Conservation (phyloP, 1,140 invertebrate species). For the Penaeus vannamei region DNA sequence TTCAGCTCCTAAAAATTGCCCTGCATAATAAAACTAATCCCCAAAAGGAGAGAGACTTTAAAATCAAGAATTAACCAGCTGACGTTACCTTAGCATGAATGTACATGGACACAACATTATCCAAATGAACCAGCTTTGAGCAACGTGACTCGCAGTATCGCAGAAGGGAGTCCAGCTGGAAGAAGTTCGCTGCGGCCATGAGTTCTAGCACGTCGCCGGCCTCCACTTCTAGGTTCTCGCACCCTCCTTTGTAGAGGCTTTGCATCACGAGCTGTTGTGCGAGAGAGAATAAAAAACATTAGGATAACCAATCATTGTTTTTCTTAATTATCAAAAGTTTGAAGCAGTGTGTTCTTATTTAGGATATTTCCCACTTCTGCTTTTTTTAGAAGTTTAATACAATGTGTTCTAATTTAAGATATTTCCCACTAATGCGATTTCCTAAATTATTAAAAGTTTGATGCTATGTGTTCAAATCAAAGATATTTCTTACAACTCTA, state of each 20-base stretch:
- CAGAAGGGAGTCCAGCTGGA: slow-evolving; percentile 88
- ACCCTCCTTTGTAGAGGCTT: slow-evolving; percentile 90
- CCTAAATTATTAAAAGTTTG: too few relatives aligned
- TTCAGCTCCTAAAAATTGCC: too few relatives aligned
- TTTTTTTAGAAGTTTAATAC: too few relatives aligned
- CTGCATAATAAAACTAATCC: too few relatives aligned
- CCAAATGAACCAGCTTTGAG: slow-evolving; percentile 86
- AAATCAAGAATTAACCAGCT: neutral
- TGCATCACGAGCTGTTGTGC: slow-evolving; percentile 87
- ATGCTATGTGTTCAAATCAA: too few relatives aligned
- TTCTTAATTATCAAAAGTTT: neutral
- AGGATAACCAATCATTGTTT: too few relatives aligned
- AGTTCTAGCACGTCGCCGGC: slow-evolving; percentile 87
- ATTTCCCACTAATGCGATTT: too few relatives aligned
- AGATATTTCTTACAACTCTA: neutral
- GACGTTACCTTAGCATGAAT: slow-evolving; percentile 88
- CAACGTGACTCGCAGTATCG: slow-evolving; percentile 88
- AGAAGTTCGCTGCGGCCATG: slow-evolving; percentile 93
- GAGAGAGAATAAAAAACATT: neutral
- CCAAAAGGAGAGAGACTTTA: neutral
- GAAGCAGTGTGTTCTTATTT: neutral
- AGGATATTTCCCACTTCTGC: neutral
- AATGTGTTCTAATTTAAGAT: too few relatives aligned
- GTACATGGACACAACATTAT: slow-evolving; percentile 93
- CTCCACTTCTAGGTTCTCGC: slow-evolving; percentile 81